Percentiles rank a stretch among this genome's conserved stretches.
These are phyloP conservation scores for Popillia japonica DNA, from an alignment of 1,140 invertebrate genomes.

Conservation along the genomic window DNA sequence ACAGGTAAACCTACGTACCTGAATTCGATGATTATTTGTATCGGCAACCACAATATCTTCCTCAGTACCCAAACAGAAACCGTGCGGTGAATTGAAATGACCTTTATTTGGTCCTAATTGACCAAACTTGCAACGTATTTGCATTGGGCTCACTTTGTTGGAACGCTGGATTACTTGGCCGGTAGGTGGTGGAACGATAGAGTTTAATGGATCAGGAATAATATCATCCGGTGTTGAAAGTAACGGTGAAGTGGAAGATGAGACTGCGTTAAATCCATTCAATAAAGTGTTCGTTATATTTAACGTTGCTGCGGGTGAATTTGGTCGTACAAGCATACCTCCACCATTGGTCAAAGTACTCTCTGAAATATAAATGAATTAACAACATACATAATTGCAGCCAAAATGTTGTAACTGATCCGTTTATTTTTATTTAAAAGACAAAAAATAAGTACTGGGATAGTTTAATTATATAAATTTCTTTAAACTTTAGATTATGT, in stretches of 20 bases:
- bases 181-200: conserved; percentile 49
- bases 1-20: conserved; percentile 65
- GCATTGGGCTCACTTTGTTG: conserved; percentile 81
- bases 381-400: background rate
- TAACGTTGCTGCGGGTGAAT: conserved; percentile 59
- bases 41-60: conserved; percentile 96
- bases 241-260: conserved; percentile 70
- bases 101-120: conserved; percentile 88
- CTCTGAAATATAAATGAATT: conserved; percentile 42
- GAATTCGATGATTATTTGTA: conserved; percentile 95
- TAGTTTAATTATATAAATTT: too few species aligned
- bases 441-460: too few species aligned
- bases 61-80: conserved; percentile 92
- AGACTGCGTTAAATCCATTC: conserved; percentile 66
- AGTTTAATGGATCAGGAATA: conserved; percentile 57
- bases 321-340: conserved; percentile 61
- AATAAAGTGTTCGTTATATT: conserved; percentile 61
- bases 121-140: conserved; percentile 92
- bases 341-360: conserved; percentile 50
- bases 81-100: conserved; percentile 96
- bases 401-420: too few species aligned
- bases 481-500: too few species aligned
- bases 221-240: conserved; percentile 63
- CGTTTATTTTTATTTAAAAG: too few species aligned
- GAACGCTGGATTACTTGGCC: conserved; percentile 62